A percentile compares a stretch with the other conserved stretches of the same genome.
These are phyloP conservation scores for Candoia aspera DNA, from an alignment of 2,113 vertebrate species.

Conservation along the genomic window DNA sequence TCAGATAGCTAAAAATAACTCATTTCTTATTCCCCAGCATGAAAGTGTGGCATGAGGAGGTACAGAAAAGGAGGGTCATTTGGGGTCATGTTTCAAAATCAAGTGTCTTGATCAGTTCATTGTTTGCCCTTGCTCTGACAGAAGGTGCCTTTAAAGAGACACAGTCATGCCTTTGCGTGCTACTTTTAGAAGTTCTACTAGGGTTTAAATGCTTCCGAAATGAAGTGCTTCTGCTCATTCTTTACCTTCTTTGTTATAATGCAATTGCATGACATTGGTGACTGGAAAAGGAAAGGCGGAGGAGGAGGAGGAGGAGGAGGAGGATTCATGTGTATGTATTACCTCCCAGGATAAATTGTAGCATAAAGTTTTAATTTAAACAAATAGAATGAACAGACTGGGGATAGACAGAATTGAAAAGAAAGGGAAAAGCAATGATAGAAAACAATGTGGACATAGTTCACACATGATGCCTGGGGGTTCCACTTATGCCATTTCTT, in stretches of 20 bases:
- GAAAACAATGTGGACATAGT: background rate
- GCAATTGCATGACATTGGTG: background rate
- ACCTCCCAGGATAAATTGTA: background rate
- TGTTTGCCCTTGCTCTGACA: background rate
- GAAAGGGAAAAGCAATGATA: background rate
- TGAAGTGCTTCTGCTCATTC: background rate
- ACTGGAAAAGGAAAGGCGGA: too few relatives aligned
- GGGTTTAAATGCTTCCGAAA: background rate
- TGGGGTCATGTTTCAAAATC: background rate
- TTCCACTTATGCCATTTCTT: background rate
- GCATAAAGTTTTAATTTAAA: background rate
- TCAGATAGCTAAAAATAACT: background rate
- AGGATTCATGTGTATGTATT: background rate
- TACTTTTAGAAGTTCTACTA: background rate
- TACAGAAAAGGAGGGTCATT: background rate
- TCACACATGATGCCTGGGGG: background rate
- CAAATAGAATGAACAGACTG: background rate
- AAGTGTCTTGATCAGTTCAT: background rate
- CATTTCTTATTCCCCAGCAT: background rate
- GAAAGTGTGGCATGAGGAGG: slow-evolving; percentile 17
- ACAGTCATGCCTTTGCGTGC: background rate
- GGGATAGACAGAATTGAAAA: background rate
- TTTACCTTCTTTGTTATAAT: background rate
- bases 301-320: background rate
- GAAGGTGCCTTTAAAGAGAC: background rate